Conservation (phyloP, 1,140 invertebrate species). For the Musca vetustissima region DNA sequence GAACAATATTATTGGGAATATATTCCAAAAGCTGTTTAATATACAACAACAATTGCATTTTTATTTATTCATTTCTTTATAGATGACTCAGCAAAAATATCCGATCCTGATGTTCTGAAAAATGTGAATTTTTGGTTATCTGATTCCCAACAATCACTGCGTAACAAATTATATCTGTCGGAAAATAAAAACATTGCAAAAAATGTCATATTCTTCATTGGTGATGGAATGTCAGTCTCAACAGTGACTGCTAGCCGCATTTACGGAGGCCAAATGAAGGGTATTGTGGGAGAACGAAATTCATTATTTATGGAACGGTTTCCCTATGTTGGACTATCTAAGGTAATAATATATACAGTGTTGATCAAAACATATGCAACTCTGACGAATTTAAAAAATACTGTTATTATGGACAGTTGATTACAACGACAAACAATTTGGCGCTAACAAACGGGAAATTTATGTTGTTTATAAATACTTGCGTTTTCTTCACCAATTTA, state of each 20-base stretch:
- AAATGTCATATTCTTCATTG: slow-evolving; percentile 75
- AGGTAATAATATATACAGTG: slow-evolving; percentile 59
- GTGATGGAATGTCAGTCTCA: slow-evolving; percentile 77
- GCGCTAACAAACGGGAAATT: too few species aligned
- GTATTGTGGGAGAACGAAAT: slow-evolving; percentile 66
- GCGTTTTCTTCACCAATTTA: too few species aligned
- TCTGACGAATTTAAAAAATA: too few species aligned
- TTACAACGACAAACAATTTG: too few species aligned
- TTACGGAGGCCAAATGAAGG: slow-evolving; percentile 64
- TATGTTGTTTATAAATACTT: too few species aligned
- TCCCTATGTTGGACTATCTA: slow-evolving; percentile 69
- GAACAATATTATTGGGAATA: too few species aligned
- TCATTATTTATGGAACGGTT: slow-evolving; percentile 75
- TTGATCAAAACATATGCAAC: too few species aligned
- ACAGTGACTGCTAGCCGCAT: slow-evolving; percentile 73
- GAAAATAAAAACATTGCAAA: slow-evolving; percentile 61
- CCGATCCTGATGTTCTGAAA: slow-evolving; percentile 32
- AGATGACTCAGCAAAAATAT: slow-evolving; percentile 36
- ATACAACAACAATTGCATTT: too few species aligned
- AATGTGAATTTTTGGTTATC: slow-evolving; percentile 45
- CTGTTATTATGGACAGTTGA: too few species aligned
- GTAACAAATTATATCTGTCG: slow-evolving; percentile 34
- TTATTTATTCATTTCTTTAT: background rate
- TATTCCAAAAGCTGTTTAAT: too few species aligned
- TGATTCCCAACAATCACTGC: slow-evolving; percentile 40